A percentile compares a stretch with the other conserved stretches of the same genome.
These are phyloP conservation scores for Ptilonorhynchus violaceus DNA, from an alignment of 2,113 vertebrate species.

Conservation along the genomic window DNA sequence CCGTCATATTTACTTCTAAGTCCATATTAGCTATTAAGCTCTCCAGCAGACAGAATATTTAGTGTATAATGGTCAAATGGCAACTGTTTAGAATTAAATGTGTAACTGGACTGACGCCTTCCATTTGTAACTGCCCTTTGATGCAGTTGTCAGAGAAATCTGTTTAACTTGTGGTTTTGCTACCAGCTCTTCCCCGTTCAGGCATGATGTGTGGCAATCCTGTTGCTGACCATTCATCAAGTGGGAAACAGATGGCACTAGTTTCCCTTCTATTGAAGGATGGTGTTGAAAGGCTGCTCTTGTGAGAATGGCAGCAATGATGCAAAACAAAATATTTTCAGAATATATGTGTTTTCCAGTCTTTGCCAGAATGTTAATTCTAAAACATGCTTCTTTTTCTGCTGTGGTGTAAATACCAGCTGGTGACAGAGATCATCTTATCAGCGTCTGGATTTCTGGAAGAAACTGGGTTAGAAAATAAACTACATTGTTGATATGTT, in stretches of 20 bases:
- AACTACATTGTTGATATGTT: background rate
- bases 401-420: background rate
- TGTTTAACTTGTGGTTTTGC: constrained; percentile 47
- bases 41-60: constrained; percentile 25
- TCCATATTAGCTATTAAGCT: background rate
- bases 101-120: background rate
- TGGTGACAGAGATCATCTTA: background rate
- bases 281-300: background rate
- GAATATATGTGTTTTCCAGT: background rate
- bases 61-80: constrained; percentile 10
- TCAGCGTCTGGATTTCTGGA: background rate
- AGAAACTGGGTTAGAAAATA: background rate
- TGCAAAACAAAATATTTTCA: constrained; percentile 43
- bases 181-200: constrained; percentile 8
- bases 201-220: constrained; percentile 9
- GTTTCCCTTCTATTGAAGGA: constrained; percentile 37
- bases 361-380: background rate
- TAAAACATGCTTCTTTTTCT: background rate
- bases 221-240: constrained; percentile 48
- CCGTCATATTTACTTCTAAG: background rate
- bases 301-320: background rate
- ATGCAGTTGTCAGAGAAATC: constrained; percentile 40
- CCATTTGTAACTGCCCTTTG: constrained; percentile 25
- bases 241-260: constrained; percentile 64
- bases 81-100: constrained; percentile 44